A percentile compares a stretch with the other conserved stretches of the same genome.
Conservation (phyloP, 2,797 vertebrate genomes). For the Pyrrhura leucotis region DNA sequence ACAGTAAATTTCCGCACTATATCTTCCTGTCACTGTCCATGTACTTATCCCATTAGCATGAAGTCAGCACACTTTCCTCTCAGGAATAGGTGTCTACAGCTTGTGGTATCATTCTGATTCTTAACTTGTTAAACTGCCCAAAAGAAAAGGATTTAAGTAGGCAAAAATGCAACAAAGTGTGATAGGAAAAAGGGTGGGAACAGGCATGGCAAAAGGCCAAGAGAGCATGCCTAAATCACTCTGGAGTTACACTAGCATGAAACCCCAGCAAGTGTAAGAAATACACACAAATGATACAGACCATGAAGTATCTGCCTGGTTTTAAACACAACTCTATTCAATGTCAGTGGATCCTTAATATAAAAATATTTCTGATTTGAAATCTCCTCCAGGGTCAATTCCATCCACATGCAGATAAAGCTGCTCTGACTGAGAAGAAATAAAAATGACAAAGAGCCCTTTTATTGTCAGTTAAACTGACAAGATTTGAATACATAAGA, state of each 20-base stretch:
- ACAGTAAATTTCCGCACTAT: background rate
- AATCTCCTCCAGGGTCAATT: background rate
- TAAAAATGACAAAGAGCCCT: background rate
- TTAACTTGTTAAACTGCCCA: background rate
- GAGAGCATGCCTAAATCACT: background rate
- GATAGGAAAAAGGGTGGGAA: background rate
- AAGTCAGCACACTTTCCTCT: background rate
- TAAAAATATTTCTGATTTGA: background rate
- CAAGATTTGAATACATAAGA: rapidly evolving
- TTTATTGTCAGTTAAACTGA: background rate
- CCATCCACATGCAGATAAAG: background rate
- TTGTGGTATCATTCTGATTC: background rate
- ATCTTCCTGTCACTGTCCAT: background rate
- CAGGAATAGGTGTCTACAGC: background rate
- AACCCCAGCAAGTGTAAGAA: background rate
- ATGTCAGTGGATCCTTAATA: background rate
- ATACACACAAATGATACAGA: background rate
- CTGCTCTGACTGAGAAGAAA: background rate
- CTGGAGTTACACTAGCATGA: background rate
- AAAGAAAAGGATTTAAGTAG: background rate
- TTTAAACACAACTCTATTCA: background rate
- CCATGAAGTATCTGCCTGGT: background rate
- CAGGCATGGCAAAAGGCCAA: background rate
- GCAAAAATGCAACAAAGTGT: background rate
- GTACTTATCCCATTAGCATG: background rate